phyloP scores from a whole-genome alignment of 2,888 invertebrate genomes.

The Amblyjoppa fuscipennis region DNA sequence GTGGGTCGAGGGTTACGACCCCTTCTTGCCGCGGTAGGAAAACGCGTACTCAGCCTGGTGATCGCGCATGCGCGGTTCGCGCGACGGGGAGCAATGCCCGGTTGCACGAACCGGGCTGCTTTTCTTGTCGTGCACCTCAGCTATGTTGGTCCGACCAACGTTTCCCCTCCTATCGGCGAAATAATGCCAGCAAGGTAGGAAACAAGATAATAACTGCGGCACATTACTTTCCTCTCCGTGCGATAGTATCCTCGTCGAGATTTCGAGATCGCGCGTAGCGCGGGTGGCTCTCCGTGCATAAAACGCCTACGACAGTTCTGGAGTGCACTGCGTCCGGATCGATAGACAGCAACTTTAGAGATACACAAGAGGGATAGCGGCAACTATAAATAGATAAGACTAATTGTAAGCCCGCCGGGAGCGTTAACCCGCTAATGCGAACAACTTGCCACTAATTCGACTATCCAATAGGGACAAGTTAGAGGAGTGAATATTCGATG shows the following conservation, averaged over 20 bases:
- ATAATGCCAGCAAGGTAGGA: not conserved
- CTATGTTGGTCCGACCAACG: not conserved
- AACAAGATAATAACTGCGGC: not conserved
- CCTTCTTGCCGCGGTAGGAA: conserved; percentile 26
- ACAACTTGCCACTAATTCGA: conserved; percentile 3
- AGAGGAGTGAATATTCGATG: conserved; percentile 24
- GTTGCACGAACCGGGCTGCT: conserved; percentile 50
- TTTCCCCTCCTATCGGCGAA: conserved; percentile 1
- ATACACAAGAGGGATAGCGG: not conserved
- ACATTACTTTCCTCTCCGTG: not conserved
- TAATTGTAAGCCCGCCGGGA: conserved; percentile 39
- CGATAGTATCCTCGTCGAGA: conserved; percentile 4
- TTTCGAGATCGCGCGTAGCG: not conserved
- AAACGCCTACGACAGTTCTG: not conserved
- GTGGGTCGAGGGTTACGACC: conserved; percentile 63
- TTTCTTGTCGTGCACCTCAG: conserved; percentile 37
- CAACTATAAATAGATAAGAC: conserved; percentile 40
- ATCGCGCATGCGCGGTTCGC: not conserved
- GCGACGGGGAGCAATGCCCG: conserved; percentile 53
- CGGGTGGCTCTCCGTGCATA: not conserved
- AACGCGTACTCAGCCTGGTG: conserved; percentile 17
- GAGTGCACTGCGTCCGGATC: not conserved
- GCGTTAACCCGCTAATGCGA: conserved; percentile 37
- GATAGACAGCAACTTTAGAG: conserved; percentile 15
- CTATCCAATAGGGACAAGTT: conserved; percentile 21